A percentile compares a stretch with the other conserved stretches of the same genome.
Conservation (phyloP, 2,113 vertebrate genomes). For the Oryzias curvinotus region DNA sequence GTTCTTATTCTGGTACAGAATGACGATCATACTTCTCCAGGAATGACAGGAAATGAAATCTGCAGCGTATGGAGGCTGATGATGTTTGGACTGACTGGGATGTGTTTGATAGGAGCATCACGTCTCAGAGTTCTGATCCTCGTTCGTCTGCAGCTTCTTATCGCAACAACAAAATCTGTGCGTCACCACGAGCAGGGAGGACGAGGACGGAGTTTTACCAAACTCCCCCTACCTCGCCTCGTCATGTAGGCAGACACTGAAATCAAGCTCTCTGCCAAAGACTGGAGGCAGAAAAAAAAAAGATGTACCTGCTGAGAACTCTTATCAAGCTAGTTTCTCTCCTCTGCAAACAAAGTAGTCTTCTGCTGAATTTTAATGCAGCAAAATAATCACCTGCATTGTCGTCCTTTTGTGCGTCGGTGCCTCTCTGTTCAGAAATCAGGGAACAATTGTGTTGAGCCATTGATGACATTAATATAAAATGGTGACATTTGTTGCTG, state of each 20-base stretch:
- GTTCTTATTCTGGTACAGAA: neutral
- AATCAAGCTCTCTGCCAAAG: slow-evolving; percentile 49
- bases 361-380: slow-evolving; percentile 10
- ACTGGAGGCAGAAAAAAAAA: slow-evolving; percentile 47
- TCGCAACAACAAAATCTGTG: slow-evolving; percentile 44
- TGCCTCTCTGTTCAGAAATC: slow-evolving; percentile 4
- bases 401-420: slow-evolving; percentile 2
- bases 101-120: slow-evolving; percentile 47
- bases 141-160: slow-evolving; percentile 29
- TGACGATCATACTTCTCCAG: slow-evolving; percentile 21
- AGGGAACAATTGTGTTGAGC: neutral
- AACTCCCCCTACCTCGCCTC: slow-evolving; percentile 37
- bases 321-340: slow-evolving; percentile 42
- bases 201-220: slow-evolving; percentile 37
- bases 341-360: neutral
- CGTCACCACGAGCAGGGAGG: slow-evolving; percentile 19
- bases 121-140: slow-evolving; percentile 35
- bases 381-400: slow-evolving; percentile 11
- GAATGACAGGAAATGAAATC: slow-evolving; percentile 18
- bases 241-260: slow-evolving; percentile 43
- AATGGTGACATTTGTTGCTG: slow-evolving; percentile 9
- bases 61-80: neutral
- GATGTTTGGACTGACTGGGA: slow-evolving; percentile 37
- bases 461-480: slow-evolving; percentile 8
- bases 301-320: slow-evolving; percentile 50